Evolutionary conservation across 2,113 vertebrate genomes (phyloP).

Genomic region (Prietella phreatophila): DNA sequence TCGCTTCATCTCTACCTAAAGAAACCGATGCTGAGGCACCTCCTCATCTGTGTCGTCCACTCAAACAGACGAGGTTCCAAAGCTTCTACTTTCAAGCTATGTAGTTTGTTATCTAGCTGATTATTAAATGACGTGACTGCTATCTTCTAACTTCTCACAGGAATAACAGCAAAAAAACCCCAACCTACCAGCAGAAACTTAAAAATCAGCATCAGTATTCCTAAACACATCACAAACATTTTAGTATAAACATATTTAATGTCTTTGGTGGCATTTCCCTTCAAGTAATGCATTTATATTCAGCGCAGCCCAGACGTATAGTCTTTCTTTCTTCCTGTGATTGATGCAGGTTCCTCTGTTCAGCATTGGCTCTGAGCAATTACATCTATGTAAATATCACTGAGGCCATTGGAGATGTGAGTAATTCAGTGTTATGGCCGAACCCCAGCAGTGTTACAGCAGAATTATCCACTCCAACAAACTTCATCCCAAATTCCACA

Average conservation of each 20-base stretch:
- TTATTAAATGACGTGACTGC: background rate
- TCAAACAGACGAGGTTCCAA: background rate
- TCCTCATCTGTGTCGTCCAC: background rate
- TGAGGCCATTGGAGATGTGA: constrained; percentile 23
- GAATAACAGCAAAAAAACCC: background rate
- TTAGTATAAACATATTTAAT: background rate
- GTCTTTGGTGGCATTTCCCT: background rate
- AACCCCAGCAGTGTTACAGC: constrained; percentile 27
- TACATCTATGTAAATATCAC: constrained; percentile 56
- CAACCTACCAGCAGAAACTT: background rate
- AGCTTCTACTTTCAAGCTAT: background rate
- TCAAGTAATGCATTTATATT: background rate
- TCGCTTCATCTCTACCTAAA: background rate
- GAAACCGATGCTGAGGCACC: background rate
- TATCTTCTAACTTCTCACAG: background rate
- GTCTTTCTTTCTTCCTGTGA: constrained; percentile 3
- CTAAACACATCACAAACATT: background rate
- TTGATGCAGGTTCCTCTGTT: constrained; percentile 21
- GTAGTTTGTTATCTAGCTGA: background rate
- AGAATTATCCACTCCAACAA: constrained; percentile 46
- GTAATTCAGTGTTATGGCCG: constrained; percentile 39
- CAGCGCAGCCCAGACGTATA: background rate
- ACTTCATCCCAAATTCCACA: constrained; percentile 32
- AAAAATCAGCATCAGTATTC: background rate
- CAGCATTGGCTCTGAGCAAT: constrained; percentile 50